Evolutionary conservation across 2,888 invertebrate species (phyloP), one percentile per base, ranked within the genome.

Genomic region (Pollenia labialis): DNA sequence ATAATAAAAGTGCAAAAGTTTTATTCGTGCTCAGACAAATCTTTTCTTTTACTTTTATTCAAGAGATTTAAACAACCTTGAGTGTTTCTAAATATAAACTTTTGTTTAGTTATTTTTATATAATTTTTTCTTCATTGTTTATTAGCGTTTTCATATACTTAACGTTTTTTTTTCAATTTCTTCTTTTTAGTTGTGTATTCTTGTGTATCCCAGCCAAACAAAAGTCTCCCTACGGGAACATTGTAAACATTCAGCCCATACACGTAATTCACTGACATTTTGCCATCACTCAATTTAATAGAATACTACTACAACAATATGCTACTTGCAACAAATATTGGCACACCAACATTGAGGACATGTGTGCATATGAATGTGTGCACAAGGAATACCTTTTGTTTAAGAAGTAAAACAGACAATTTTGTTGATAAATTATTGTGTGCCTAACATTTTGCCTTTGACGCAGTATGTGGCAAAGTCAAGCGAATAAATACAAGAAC

Each of bases 201-300:
- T 48, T 18, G 12, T 12, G 52, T 44, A 32, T 23, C 50, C n/a
- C 50, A 44, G 42, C 44, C 3, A 76, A 81, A 81, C 76, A 75
- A 82, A 81, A 72, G 81, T 44, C 52, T 64, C 48, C 79, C 82
- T 81, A 69, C 58, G 85, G 81, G 77, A 82, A 79, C 12, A 79
- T 69, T 79, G 74, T 74, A 69, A 76, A 81, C 81, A 81, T 18
- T 3, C 46, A 4, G 7, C 11, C 32, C 72, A 48, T 68, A 58
- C 40, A 40, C 48, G 66, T 60, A 69, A 40, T 77, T 48, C 46
- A 68, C 52, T 14, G 44, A 18, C 48, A 71, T 81, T 85, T 81
- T 58, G 46, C 77, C 81, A 81, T 85, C 79, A 81, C 50, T 81
- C 81, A 85, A 68, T 81, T 85, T 75, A 85, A 81, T 81, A 56